Conservation (phyloP, 1,140 invertebrate species). For the Coptotermes formosanus region DNA sequence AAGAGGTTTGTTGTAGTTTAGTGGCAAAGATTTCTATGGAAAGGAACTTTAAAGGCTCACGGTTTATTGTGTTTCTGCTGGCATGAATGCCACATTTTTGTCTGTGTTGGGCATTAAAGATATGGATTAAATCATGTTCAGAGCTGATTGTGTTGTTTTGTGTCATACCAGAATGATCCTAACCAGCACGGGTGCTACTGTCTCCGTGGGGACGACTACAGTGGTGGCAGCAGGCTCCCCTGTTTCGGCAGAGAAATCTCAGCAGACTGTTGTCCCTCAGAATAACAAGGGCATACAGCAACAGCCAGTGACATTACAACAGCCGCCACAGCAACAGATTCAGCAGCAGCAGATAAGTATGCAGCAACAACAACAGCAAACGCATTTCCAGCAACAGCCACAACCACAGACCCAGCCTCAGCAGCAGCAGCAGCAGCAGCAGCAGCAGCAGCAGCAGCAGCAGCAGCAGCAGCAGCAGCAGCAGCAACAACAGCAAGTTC, state of each 20-base stretch:
- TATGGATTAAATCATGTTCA: not conserved
- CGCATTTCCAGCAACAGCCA: constrained; percentile 31
- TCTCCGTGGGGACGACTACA: constrained; percentile 49
- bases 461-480: constrained; percentile 39
- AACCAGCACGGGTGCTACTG: constrained; percentile 49
- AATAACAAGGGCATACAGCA: constrained; percentile 38
- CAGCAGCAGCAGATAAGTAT: constrained; percentile 44
- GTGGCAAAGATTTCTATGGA: too few relatives aligned
- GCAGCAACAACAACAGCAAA: constrained; percentile 45
- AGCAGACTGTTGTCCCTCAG: constrained; percentile 48
- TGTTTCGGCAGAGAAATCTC: constrained; percentile 47
- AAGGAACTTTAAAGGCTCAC: too few relatives aligned
- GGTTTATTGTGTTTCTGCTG: too few relatives aligned
- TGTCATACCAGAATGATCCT: constrained; percentile 50
- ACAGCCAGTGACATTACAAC: constrained; percentile 40
- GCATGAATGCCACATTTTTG: too few relatives aligned
- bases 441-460: constrained; percentile 46
- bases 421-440: constrained; percentile 35
- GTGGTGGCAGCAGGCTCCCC: constrained; percentile 48
- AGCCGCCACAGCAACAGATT: constrained; percentile 38
- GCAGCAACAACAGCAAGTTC: constrained; percentile 31
- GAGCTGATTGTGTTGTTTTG: not conserved
- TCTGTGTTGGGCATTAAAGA: too few relatives aligned
- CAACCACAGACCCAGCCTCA: constrained; percentile 18
- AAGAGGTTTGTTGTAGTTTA: too few relatives aligned